Conservation (phyloP, 2,797 vertebrate genomes). For the Crenichthys baileyi region DNA sequence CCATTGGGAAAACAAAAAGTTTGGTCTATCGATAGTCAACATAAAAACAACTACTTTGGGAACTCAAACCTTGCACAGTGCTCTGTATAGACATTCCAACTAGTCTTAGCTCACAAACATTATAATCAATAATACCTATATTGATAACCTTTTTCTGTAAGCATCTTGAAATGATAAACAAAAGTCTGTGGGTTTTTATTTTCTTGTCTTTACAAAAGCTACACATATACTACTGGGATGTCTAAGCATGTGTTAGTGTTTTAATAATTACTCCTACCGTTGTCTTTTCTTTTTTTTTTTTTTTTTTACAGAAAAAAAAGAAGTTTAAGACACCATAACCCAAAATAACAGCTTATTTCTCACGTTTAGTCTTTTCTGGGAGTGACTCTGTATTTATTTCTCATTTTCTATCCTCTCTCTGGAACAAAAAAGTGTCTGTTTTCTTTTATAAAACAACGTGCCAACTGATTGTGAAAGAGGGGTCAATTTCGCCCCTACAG, state of each 20-base stretch:
- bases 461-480: conserved; percentile 69
- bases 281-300: conserved; percentile 70
- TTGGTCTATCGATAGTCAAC: conserved; percentile 79
- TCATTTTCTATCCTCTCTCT: conserved; percentile 47
- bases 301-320: conserved; percentile 38
- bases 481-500: conserved; percentile 26
- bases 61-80: conserved; percentile 86
- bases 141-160: conserved; percentile 81
- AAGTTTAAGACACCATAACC: conserved; percentile 71
- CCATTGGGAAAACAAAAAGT: conserved; percentile 67
- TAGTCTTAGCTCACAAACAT: conserved; percentile 85
- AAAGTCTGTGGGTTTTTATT: conserved; percentile 62
- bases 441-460: conserved; percentile 54
- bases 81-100: conserved; percentile 84
- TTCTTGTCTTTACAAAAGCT: conserved; percentile 83
- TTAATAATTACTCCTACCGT: conserved; percentile 77
- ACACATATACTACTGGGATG: conserved; percentile 87
- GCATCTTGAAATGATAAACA: conserved; percentile 79
- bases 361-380: conserved; percentile 51
- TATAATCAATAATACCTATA: conserved; percentile 83
- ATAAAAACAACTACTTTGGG: conserved; percentile 79
- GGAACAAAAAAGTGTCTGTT: conserved; percentile 29
- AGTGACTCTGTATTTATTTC: conserved; percentile 54
- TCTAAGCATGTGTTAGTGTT: conserved; percentile 85
- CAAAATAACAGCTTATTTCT: conserved; percentile 55